Conservation (phyloP, 1,140 invertebrate species). For the Wiebesia pumilae region DNA sequence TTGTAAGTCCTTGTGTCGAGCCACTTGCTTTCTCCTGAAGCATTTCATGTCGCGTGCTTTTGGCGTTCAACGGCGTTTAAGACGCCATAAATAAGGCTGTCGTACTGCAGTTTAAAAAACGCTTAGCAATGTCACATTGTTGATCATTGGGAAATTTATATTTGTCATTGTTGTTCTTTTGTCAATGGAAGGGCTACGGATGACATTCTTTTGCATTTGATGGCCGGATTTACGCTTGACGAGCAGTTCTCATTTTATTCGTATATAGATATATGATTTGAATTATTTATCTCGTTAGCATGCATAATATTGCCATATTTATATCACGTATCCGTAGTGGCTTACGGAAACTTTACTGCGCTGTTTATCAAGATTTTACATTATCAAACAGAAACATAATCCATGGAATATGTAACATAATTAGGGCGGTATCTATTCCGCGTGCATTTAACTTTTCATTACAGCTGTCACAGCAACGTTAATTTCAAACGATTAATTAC, state of each 20-base stretch:
- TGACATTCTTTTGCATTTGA: background rate
- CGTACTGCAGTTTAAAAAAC: background rate
- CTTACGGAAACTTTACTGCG: background rate
- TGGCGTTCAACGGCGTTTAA: background rate
- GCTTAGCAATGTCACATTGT: background rate
- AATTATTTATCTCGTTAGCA: background rate
- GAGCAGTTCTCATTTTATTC: background rate
- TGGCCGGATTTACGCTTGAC: background rate
- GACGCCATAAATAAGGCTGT: background rate
- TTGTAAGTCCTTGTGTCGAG: background rate
- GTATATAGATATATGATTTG: background rate
- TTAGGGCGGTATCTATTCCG: background rate
- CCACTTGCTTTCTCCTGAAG: background rate
- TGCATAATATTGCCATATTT: conserved; percentile 14
- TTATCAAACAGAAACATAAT: background rate
- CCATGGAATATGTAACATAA: background rate
- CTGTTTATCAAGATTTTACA: background rate
- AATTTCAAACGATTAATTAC: conserved; percentile 1
- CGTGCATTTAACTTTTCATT: background rate
- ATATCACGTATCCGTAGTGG: background rate
- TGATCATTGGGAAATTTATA: background rate
- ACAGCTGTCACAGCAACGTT: background rate
- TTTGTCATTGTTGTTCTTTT: background rate
- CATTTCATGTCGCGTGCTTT: background rate
- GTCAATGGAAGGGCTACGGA: background rate